A percentile compares a stretch with the other conserved stretches of the same genome.
These are phyloP conservation scores for Myioborus melanocephalus DNA, from an alignment of 2,797 vertebrate genomes.

Conservation along the genomic window DNA sequence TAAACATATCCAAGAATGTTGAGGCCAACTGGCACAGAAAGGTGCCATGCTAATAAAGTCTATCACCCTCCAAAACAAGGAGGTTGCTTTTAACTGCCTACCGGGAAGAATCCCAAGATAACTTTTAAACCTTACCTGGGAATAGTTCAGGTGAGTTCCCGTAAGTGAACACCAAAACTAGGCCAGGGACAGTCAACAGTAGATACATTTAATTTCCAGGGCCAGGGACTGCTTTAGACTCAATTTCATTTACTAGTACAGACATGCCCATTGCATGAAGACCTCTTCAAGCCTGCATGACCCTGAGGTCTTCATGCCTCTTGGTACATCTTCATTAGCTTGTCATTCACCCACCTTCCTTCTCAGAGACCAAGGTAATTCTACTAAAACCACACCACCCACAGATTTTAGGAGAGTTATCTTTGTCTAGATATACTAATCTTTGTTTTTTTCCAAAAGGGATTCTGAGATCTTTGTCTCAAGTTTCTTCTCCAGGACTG, in stretches of 20 bases:
- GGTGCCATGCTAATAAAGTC: background rate
- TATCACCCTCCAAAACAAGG: background rate
- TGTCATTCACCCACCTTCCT: background rate
- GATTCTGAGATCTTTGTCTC: background rate
- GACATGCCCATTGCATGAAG: background rate
- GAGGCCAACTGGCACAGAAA: conserved; percentile 18
- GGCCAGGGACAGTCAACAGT: background rate
- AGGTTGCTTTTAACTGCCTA: conserved; percentile 3
- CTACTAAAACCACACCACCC: background rate
- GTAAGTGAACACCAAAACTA: background rate
- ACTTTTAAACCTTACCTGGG: background rate
- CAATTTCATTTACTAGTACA: background rate
- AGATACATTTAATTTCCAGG: background rate
- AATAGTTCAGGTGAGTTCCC: conserved; percentile 9
- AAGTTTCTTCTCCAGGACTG: background rate
- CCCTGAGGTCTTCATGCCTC: background rate
- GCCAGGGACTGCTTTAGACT: background rate
- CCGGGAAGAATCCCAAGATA: background rate
- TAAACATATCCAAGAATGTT: background rate
- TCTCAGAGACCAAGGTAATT: background rate
- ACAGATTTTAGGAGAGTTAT: background rate
- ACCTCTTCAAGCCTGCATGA: background rate
- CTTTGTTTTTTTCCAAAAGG: background rate
- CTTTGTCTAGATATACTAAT: background rate
- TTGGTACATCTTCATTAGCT: background rate